phyloP scores from a whole-genome alignment of 2,888 invertebrate species.

The Netelia fuscicornis region DNA sequence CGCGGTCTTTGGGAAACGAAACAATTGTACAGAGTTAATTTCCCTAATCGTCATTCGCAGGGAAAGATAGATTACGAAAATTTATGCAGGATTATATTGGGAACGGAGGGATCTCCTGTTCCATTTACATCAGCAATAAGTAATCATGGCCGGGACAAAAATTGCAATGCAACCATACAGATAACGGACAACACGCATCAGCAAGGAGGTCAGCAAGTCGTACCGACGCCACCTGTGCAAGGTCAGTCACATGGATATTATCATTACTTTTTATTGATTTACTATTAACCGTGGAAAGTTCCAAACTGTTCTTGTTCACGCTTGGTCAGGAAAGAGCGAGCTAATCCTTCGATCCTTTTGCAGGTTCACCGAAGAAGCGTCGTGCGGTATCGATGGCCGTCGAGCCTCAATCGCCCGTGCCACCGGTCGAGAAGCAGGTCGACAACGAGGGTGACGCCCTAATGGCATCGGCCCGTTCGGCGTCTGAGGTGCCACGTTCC shows the following conservation, averaged over 20 bases:
- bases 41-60: slow-evolving; percentile 81
- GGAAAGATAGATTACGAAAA: slow-evolving; percentile 87
- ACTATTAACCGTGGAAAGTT: background rate
- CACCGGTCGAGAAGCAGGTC: slow-evolving; percentile 83
- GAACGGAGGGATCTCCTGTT: slow-evolving; percentile 80
- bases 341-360: background rate
- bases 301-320: background rate
- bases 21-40: slow-evolving; percentile 63
- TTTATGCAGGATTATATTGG: slow-evolving; percentile 86
- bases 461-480: slow-evolving; percentile 86
- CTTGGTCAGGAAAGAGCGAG: background rate
- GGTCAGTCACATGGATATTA: slow-evolving; percentile 73
- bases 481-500: slow-evolving; percentile 82
- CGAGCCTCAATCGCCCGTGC: slow-evolving; percentile 80
- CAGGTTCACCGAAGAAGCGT: slow-evolving; percentile 85
- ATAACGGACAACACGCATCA: slow-evolving; percentile 82
- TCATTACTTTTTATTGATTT: slow-evolving; percentile 1
- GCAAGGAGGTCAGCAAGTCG: slow-evolving; percentile 78
- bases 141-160: slow-evolving; percentile 86
- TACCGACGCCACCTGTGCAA: slow-evolving; percentile 78
- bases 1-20: slow-evolving; percentile 26
- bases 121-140: slow-evolving; percentile 81
- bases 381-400: slow-evolving; percentile 85
- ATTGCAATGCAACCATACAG: slow-evolving; percentile 89
- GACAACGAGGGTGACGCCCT: slow-evolving; percentile 89